A percentile compares a stretch with the other conserved stretches of the same genome.
Evolutionary conservation across 2,888 invertebrate species (phyloP).

Genomic region (Graphium colonna): DNA sequence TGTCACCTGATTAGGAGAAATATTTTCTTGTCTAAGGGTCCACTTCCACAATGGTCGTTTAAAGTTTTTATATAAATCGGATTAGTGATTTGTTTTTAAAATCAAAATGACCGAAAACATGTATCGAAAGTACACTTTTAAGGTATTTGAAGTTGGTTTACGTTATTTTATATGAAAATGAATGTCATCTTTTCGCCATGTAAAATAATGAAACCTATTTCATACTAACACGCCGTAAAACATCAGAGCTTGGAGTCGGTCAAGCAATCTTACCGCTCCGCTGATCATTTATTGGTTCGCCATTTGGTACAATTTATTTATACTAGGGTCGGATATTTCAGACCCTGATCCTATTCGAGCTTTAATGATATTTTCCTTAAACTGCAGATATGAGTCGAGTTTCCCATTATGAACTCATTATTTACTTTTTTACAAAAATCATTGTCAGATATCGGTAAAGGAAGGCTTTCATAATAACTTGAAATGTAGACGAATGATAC

Average conservation of each 20-base stretch:
- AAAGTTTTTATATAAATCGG: too few relatives aligned
- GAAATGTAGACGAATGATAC: too few relatives aligned
- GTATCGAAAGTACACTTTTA: too few relatives aligned
- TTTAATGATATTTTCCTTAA: background rate
- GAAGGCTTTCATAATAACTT: too few relatives aligned
- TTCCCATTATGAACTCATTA: background rate
- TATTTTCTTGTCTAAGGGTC: too few relatives aligned
- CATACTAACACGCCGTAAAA: background rate
- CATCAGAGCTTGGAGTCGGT: slow-evolving; percentile 12
- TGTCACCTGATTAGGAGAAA: too few relatives aligned
- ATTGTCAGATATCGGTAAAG: background rate
- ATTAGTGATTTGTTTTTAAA: too few relatives aligned
- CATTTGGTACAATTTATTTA: slow-evolving; percentile 19
- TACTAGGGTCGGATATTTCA: background rate
- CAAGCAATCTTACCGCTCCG: slow-evolving; percentile 17
- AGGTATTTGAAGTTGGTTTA: too few relatives aligned
- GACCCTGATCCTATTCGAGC: background rate
- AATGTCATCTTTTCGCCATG: background rate
- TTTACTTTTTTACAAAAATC: background rate
- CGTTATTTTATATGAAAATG: too few relatives aligned
- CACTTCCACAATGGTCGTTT: too few relatives aligned
- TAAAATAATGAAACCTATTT: background rate
- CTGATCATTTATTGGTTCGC: slow-evolving; percentile 20
- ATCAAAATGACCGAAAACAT: background rate
- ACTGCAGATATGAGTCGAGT: background rate